Evolutionary conservation across 2,888 invertebrate genomes (phyloP).

Genomic region (Mimachlamys varia): DNA sequence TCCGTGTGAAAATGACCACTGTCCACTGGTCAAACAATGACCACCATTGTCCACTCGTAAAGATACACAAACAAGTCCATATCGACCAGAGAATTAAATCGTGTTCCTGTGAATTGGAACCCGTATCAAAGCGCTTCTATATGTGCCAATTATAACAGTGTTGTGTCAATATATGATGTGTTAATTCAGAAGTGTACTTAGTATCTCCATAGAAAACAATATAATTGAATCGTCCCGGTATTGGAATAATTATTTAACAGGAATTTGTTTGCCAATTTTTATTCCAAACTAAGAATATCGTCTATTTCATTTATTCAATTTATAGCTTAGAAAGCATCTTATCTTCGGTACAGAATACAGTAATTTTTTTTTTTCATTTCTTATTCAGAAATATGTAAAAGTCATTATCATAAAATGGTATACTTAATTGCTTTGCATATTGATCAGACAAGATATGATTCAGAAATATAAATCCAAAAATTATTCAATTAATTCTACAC

Average conservation of each 20-base stretch:
- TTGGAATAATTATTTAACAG: background rate
- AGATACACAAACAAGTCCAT: slow-evolving; percentile 24
- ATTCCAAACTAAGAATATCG: background rate
- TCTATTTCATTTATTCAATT: background rate
- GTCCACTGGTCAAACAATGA: slow-evolving; percentile 18
- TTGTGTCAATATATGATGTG: background rate
- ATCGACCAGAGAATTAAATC: slow-evolving; percentile 25
- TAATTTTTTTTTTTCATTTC: no score
- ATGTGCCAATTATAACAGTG: background rate
- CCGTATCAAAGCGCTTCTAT: background rate
- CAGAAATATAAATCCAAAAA: no score
- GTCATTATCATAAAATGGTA: no score
- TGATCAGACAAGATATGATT: no score
- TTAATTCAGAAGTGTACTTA: background rate
- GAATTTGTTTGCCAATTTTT: background rate
- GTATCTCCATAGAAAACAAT: slow-evolving; percentile 21
- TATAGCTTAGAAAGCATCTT: background rate
- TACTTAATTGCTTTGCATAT: no score
- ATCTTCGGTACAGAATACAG: background rate
- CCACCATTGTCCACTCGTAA: background rate
- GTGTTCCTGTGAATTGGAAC: background rate
- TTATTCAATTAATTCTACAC: no score
- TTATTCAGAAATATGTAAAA: no score
- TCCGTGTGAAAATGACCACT: slow-evolving; percentile 36
- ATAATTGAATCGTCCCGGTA: background rate